These are phyloP conservation scores for Petrolisthes manimaculis DNA, from an alignment of 2,888 invertebrate genomes.

Conservation along the genomic window DNA sequence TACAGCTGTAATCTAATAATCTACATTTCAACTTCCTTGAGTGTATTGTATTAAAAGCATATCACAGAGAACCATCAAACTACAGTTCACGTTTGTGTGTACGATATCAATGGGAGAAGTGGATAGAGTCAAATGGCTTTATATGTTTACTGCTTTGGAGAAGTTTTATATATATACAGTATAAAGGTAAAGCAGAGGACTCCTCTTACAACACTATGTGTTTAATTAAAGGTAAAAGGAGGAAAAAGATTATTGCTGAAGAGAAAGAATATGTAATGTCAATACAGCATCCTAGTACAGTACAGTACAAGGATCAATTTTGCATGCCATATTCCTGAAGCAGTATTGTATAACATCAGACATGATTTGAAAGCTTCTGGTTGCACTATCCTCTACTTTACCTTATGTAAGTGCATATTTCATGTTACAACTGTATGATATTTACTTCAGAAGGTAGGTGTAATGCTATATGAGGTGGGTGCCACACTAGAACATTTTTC, in stretches of 20 bases:
- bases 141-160: conserved; percentile 11
- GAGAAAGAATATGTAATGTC: too few species aligned
- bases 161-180: neutral
- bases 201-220: too few species aligned
- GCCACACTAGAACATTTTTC: too few species aligned
- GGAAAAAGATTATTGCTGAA: too few species aligned
- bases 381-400: neutral
- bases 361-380: too few species aligned
- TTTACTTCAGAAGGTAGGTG: conserved; percentile 1
- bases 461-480: neutral
- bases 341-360: too few species aligned
- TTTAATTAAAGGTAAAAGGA: too few species aligned
- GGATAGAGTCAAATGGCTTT: conserved; percentile 17
- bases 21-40: neutral
- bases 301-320: too few species aligned
- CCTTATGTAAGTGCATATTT: neutral
- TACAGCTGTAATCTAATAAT: neutral
- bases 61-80: neutral
- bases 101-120: neutral
- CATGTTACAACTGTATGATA: neutral
- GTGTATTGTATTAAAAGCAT: neutral
- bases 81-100: neutral
- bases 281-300: too few species aligned
- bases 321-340: too few species aligned
- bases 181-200: too few species aligned